Conservation (phyloP, 2,797 vertebrate species). For the Aythya fuligula region DNA sequence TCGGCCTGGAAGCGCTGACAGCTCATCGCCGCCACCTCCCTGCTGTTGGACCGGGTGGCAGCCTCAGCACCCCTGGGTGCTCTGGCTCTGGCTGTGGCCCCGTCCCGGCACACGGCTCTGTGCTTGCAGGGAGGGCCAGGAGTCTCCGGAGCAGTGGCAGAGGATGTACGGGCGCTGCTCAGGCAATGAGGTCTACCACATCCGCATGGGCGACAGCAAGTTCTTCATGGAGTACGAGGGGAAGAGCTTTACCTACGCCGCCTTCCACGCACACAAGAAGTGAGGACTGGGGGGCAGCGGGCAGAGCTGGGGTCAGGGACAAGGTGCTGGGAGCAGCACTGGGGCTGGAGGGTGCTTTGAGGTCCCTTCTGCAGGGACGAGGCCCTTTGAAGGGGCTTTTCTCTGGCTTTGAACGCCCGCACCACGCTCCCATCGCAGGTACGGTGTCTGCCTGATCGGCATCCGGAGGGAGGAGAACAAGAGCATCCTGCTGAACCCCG, state of each 20-base stretch:
- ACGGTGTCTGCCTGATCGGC: constrained; percentile 90
- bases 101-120: fast-evolving
- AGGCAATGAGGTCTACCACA: constrained; percentile 88
- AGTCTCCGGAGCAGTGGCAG: constrained; percentile 88
- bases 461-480: constrained; percentile 90
- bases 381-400: fast-evolving
- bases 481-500: constrained; percentile 91
- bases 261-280: constrained; percentile 89
- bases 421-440: constrained; percentile 68
- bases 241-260: constrained; percentile 87
- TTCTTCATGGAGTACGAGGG: constrained; percentile 88
- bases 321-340: background rate
- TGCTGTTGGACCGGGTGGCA: fast-evolving
- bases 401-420: background rate
- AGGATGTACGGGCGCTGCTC: constrained; percentile 87
- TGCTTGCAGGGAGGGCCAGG: constrained; percentile 84
- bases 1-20: fast-evolving
- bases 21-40: background rate
- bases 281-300: constrained; percentile 37
- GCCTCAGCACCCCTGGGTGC: background rate
- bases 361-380: background rate
- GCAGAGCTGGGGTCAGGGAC: background rate
- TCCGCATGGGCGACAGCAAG: constrained; percentile 86
- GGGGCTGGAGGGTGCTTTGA: fast-evolving
- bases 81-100: background rate